Evolutionary conservation across 2,888 invertebrate species (phyloP).

Genomic region (Argyresthia albistria): DNA sequence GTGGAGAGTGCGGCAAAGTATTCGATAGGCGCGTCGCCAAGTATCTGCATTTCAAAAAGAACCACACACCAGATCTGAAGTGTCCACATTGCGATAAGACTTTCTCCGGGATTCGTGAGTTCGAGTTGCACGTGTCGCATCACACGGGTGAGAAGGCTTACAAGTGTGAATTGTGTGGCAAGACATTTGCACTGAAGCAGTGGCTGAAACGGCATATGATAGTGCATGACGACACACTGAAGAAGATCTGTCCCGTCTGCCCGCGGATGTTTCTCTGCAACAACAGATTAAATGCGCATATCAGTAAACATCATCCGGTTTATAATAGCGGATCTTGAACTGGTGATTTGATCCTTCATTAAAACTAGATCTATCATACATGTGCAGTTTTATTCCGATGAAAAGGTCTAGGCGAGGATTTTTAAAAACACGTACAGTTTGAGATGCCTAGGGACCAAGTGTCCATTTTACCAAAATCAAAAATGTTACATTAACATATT

Average conservation of each 20-base stretch:
- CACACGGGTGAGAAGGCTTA: conserved; percentile 9
- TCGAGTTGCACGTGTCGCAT: conserved; percentile 14
- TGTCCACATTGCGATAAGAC: neutral
- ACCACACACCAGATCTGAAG: conserved; percentile 6
- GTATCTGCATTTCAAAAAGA: conserved; percentile 9
- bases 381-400: too few species aligned
- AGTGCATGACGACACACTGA: neutral
- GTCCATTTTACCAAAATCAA: too few species aligned
- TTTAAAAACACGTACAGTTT: too few species aligned
- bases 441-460: too few species aligned
- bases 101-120: neutral
- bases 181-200: neutral
- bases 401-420: too few species aligned
- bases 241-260: neutral
- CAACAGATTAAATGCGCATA: neutral
- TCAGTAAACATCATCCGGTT: neutral
- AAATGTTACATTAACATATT: too few species aligned
- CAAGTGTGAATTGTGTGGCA: conserved; percentile 7
- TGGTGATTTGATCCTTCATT: too few species aligned
- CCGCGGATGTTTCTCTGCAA: neutral
- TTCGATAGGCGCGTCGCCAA: conserved; percentile 6
- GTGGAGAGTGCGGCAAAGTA: conserved; percentile 9
- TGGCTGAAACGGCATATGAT: conserved; percentile 1
- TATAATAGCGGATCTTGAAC: too few species aligned
- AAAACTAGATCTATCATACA: too few species aligned